A percentile compares a stretch with the other conserved stretches of the same genome.
These are phyloP conservation scores for Tupaia tana DNA, from an alignment of 2,113 vertebrate genomes.

Conservation along the genomic window DNA sequence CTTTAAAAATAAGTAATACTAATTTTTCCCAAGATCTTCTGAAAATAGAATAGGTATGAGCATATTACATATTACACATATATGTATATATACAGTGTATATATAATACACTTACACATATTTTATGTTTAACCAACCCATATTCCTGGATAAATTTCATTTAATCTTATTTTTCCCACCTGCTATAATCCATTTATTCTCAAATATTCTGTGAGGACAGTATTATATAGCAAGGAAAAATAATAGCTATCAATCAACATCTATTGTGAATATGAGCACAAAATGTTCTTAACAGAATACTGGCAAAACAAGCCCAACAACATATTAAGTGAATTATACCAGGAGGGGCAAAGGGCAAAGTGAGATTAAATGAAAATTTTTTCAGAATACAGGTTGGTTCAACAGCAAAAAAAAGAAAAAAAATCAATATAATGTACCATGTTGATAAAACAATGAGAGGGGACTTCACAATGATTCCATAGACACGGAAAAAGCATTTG, in stretches of 20 bases:
- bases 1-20: neutral
- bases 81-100: too few species aligned
- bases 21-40: neutral
- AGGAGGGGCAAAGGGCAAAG: neutral
- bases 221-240: neutral
- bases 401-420: neutral
- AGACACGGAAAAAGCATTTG: neutral
- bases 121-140: too few species aligned
- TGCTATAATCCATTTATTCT: neutral
- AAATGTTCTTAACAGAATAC: neutral
- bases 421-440: neutral
- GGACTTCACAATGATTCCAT: neutral
- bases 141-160: too few species aligned
- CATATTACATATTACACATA: too few species aligned
- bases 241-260: neutral
- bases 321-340: neutral
- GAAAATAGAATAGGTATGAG: neutral
- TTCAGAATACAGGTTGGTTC: neutral
- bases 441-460: neutral
- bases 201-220: neutral
- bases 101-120: too few species aligned
- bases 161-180: too few species aligned
- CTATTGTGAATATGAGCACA: neutral
- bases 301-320: neutral
- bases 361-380: neutral